Evolutionary conservation across 2,888 invertebrate genomes (phyloP).

Genomic region (Heliothis peltigera): DNA sequence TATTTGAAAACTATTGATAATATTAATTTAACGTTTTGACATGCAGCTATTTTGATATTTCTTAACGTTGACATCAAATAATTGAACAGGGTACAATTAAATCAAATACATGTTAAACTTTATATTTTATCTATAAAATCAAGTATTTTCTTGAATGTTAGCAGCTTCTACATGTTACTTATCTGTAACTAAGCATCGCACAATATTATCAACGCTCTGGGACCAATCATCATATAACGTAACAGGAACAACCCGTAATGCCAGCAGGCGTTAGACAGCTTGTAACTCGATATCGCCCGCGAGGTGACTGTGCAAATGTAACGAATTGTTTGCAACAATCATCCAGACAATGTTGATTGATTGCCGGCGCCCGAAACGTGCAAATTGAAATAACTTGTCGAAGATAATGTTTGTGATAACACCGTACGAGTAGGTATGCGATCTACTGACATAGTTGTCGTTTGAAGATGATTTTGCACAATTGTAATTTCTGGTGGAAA

Average conservation of each 20-base stretch:
- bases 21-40: no score
- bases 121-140: no score
- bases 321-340: constrained; percentile 70
- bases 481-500: background rate
- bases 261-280: constrained; percentile 53
- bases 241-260: constrained; percentile 23
- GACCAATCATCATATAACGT: constrained; percentile 5
- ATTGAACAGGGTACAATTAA: no score
- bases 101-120: no score
- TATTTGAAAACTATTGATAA: no score
- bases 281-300: constrained; percentile 62
- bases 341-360: constrained; percentile 62
- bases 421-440: background rate
- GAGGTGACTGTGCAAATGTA: constrained; percentile 63
- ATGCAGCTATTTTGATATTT: no score
- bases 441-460: background rate
- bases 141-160: no score
- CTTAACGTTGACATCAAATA: no score
- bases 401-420: constrained; percentile 15
- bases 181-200: no score
- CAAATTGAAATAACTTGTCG: constrained; percentile 49
- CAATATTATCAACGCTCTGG: background rate
- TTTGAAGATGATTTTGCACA: background rate
- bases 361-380: constrained; percentile 42
- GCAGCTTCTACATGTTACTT: no score